Base-by-base conservation (phyloP, 2,797 vertebrate genomes). In the Gallirallus australis region DNA sequence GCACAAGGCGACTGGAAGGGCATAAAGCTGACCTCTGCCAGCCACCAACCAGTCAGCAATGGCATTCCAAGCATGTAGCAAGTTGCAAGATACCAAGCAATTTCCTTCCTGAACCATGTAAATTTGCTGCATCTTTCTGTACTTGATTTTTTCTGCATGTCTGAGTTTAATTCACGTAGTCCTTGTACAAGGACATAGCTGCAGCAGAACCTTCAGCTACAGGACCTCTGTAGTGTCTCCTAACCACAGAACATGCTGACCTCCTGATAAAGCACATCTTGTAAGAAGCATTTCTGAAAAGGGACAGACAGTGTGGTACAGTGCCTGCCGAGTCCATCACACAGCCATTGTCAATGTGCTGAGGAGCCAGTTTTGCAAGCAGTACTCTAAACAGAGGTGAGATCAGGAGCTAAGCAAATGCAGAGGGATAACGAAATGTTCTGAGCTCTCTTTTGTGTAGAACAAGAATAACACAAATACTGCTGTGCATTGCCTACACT, bases 21-120 rank as follows among this genome's bases (percentile, higher is more conserved):
- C 25, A 35, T 6, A 25, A 86, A 63, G 45, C 11, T 39, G 40
- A 60, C 50, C 45, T 56, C 50, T 72, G 45, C 17, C 53, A 33
- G 14, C 14, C 24, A n/a, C 0, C 0, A 85, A 69, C 17, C 50
- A 54, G 19, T 33, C 11, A 89, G 27, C 37, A 45, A 18, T 7
- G 10, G 20, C 30, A 50, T n/a, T 86, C 6, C 30, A 82, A 86
- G 63, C 24, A 45, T 35, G 9, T 14, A 70, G 15, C 15, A 82
- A 82, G 28, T 54, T 30, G 40, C 31, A 33, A 6, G 7, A 78
- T 20, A 56, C 15, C 80, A 90, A 72, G 7, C 33, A 80, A 31
- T 3, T 56, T 65, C 37, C 16, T 66, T 85, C 25, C 35, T 54
- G 23, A 88, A 50, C 8, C 40, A 42, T 42, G 6, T 7, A 42